Conservation (phyloP, 2,113 vertebrate genomes). For the Progne subis region DNA sequence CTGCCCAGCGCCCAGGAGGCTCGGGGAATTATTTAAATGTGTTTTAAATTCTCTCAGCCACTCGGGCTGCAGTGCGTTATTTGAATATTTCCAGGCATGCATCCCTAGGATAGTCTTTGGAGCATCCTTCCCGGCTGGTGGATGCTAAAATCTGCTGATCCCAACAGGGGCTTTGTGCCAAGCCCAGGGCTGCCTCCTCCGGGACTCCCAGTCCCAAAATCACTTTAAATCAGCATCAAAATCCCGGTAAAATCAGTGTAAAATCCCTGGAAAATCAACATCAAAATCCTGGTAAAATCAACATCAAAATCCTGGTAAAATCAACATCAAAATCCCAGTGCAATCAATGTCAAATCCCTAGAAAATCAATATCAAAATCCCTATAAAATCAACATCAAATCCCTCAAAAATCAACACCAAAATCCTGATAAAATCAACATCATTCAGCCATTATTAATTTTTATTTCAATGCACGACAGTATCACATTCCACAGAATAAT, state of each 20-base stretch:
- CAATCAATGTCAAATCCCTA: neutral
- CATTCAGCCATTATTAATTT: neutral
- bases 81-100: neutral
- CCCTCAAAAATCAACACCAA: neutral
- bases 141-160: neutral
- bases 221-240: fast-evolving
- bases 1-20: neutral
- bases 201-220: neutral
- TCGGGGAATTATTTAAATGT: constrained; percentile 31
- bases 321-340: fast-evolving
- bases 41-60: neutral
- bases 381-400: fast-evolving
- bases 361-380: neutral
- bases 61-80: neutral
- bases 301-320: fast-evolving
- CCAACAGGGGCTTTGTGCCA: neutral
- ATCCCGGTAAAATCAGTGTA: fast-evolving
- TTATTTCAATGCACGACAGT: neutral
- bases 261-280: fast-evolving
- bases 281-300: neutral
- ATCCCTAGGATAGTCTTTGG: neutral
- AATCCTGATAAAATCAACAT: neutral
- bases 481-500: neutral
- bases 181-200: neutral
- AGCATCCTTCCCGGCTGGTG: neutral